Base-by-base conservation (phyloP, 1,140 invertebrate species). In the Notospermus geniculatus region DNA sequence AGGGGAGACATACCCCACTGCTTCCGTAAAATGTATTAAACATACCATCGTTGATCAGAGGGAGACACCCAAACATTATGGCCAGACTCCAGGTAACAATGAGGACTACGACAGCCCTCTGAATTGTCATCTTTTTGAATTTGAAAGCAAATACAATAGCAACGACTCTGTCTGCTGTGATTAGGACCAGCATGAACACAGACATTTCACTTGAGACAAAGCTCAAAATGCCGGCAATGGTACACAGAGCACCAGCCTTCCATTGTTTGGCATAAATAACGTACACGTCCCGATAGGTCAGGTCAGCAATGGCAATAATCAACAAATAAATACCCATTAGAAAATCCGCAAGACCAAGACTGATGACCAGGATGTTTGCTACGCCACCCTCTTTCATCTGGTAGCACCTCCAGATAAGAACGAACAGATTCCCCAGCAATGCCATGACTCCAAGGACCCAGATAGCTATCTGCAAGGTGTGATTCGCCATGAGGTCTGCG, bases 361-460 rank as follows among this genome's bases (percentile, higher is more conserved):
- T 50, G 4, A n/a, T n/a, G 46, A 27, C 25, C 19, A 50, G n/a
- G n/a, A 5, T 7, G 9, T 23, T 50, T 27, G 46, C n/a, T 7
- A 50, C 46, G n/a, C 19, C 46, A 4, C 46, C 25, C n/a, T 50
- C 25, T n/a, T 50, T 50, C n/a, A 9, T n/a, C 5, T 50, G 19
- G n/a, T 7, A 5, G 25, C n/a, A 27, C n/a, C 56, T 17, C 56
- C 56, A 57, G 36, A 57, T 27, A 7, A 57, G 7, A 5, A 57
- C 56, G 11, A 57, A 32, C 19, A 19, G 22, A 27, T 57, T 57
- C 9, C 56, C 56, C 5, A 57, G 17, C 17, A 57, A 15, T 17
- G 56, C 56, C 13, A 57, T 57, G 22, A 57, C 2, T 2, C 56
- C 56, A 4, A 57, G 13, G 39, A 57, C 39, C 56, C 56, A 57